Evolutionary conservation across 2,797 vertebrate genomes (phyloP).

Genomic region (Pangasius krempfi): DNA sequence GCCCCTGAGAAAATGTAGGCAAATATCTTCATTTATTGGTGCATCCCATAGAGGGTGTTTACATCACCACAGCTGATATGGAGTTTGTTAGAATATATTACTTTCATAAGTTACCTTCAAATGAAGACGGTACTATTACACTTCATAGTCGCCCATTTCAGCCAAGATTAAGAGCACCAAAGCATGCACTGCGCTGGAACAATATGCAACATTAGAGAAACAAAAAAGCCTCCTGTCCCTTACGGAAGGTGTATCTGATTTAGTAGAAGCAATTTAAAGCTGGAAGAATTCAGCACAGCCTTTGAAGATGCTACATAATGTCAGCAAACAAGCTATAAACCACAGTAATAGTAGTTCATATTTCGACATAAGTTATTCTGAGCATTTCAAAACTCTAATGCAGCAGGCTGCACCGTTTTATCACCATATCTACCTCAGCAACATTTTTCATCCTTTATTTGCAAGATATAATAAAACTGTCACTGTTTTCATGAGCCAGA

Average conservation of each 20-base stretch:
- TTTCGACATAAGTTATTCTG: slow-evolving; percentile 69
- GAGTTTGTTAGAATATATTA: slow-evolving; percentile 79
- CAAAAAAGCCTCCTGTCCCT: slow-evolving; percentile 74
- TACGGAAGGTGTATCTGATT: slow-evolving; percentile 75
- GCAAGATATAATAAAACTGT: slow-evolving; percentile 36
- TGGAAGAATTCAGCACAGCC: slow-evolving; percentile 73
- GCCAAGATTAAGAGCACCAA: slow-evolving; percentile 71
- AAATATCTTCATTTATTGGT: slow-evolving; percentile 66
- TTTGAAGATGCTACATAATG: slow-evolving; percentile 72
- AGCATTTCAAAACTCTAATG: slow-evolving; percentile 56
- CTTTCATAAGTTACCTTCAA: slow-evolving; percentile 81
- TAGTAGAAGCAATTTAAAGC: slow-evolving; percentile 80
- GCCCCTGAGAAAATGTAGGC: slow-evolving; percentile 64
- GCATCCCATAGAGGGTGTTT: slow-evolving; percentile 74
- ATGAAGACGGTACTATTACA: slow-evolving; percentile 78
- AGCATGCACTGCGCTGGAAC: slow-evolving; percentile 68
- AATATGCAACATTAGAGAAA: slow-evolving; percentile 75
- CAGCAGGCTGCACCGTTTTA: slow-evolving; percentile 43
- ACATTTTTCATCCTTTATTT: slow-evolving; percentile 27
- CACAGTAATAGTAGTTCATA: slow-evolving; percentile 70
- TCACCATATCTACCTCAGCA: slow-evolving; percentile 38
- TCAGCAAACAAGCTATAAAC: slow-evolving; percentile 79
- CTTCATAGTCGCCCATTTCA: slow-evolving; percentile 72
- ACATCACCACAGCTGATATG: slow-evolving; percentile 71
- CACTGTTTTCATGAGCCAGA: slow-evolving; percentile 38